A percentile compares a stretch with the other conserved stretches of the same genome.
Evolutionary conservation across 2,888 invertebrate species (phyloP).

Genomic region (Orchestes rusci): DNA sequence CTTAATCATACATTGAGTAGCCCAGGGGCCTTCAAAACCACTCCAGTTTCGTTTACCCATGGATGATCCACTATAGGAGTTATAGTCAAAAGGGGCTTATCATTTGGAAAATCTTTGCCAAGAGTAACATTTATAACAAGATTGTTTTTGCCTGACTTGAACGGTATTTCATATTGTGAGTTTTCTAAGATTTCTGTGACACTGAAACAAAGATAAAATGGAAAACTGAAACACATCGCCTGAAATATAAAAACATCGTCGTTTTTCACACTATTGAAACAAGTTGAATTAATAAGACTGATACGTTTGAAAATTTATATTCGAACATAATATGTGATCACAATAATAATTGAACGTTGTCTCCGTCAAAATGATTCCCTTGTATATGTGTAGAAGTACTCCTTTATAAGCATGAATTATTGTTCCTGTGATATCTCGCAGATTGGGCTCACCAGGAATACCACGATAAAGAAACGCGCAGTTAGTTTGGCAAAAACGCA

Average conservation of each 20-base stretch:
- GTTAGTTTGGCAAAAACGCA: too few relatives aligned
- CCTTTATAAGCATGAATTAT: too few relatives aligned
- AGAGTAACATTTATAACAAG: slow-evolving; percentile 61
- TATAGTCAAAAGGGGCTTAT: slow-evolving; percentile 63
- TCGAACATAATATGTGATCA: too few relatives aligned
- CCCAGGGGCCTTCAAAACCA: slow-evolving; percentile 68
- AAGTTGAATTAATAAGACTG: neutral
- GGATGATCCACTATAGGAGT: slow-evolving; percentile 61
- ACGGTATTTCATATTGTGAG: slow-evolving; percentile 65
- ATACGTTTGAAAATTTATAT: neutral
- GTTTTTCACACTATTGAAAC: too few relatives aligned
- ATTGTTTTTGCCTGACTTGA: slow-evolving; percentile 56
- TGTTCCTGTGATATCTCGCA: too few relatives aligned
- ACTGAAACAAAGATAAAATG: slow-evolving; percentile 44
- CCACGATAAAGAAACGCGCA: too few relatives aligned
- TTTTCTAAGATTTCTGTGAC: slow-evolving; percentile 65
- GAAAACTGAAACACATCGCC: neutral
- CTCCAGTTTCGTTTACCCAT: slow-evolving; percentile 64
- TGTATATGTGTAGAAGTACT: too few relatives aligned
- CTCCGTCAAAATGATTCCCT: too few relatives aligned
- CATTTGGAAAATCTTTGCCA: slow-evolving; percentile 65
- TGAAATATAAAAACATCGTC: neutral
- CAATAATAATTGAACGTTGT: too few relatives aligned
- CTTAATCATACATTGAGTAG: slow-evolving; percentile 54
- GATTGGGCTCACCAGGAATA: too few relatives aligned